Percentiles rank a stretch among this genome's conserved stretches.
These are phyloP conservation scores for Eleutherodactylus coqui DNA, from an alignment of 2,797 vertebrate genomes.

Conservation along the genomic window DNA sequence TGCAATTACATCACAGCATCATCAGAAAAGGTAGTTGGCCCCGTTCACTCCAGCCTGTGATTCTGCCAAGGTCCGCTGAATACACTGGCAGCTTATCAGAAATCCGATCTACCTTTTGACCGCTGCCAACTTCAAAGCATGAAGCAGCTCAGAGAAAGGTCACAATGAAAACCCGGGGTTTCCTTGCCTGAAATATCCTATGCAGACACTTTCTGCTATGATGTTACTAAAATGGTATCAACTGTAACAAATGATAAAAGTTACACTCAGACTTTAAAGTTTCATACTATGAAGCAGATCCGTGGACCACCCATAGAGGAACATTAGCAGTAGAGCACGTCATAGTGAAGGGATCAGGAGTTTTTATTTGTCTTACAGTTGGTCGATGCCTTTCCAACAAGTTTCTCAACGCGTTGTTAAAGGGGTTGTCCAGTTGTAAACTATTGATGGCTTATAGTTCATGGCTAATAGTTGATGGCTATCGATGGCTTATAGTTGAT, in stretches of 20 bases:
- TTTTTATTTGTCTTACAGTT: too few relatives aligned
- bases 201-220: background rate
- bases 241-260: background rate
- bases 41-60: background rate
- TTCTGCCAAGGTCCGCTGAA: slow-evolving; percentile 46
- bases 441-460: too few relatives aligned
- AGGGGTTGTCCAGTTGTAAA: too few relatives aligned
- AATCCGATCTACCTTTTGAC: slow-evolving; percentile 32
- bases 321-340: too few relatives aligned
- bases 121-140: slow-evolving; percentile 16
- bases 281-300: too few relatives aligned
- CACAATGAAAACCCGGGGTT: background rate
- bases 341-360: too few relatives aligned
- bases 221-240: background rate
- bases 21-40: slow-evolving; percentile 33
- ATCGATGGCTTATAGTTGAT: too few relatives aligned
- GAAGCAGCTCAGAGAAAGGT: background rate
- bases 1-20: slow-evolving; percentile 34
- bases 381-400: too few relatives aligned
- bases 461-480: too few relatives aligned
- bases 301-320: too few relatives aligned
- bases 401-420: too few relatives aligned
- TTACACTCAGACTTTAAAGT: too few relatives aligned
- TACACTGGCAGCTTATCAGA: slow-evolving; percentile 45
- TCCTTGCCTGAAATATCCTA: background rate